Evolutionary conservation across 1,140 invertebrate genomes (phyloP).

Genomic region (Mizuhopecten yessoensis): DNA sequence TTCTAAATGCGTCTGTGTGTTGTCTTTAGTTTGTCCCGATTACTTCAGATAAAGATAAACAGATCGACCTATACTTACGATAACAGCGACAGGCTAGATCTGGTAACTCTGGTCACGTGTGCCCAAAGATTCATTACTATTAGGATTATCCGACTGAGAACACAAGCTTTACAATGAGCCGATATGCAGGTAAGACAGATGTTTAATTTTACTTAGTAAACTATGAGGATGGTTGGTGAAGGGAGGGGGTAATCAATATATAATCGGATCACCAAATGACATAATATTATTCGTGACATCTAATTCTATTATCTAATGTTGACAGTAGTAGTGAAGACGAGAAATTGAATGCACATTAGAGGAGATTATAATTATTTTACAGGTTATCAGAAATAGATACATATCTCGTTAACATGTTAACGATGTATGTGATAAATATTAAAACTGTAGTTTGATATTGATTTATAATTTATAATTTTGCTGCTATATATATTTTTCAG

Average conservation of each 20-base stretch:
- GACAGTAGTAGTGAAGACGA: no score
- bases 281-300: no score
- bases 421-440: no score
- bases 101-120: background rate
- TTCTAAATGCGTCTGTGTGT: background rate
- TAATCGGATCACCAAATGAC: background rate
- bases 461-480: no score
- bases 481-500: no score
- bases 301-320: no score
- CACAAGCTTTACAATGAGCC: background rate
- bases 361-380: no score
- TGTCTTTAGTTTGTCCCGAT: constrained; percentile 11
- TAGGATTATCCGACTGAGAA: constrained; percentile 5
- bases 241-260: background rate
- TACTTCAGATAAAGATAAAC: constrained; percentile 18
- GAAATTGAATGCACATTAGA: no score
- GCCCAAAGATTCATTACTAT: background rate
- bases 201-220: background rate
- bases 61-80: background rate
- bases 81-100: background rate
- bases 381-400: no score
- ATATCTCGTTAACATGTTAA: no score
- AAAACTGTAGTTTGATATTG: no score
- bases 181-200: constrained; percentile 10
- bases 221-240: no score